phyloP scores from a whole-genome alignment of 2,797 vertebrate species.

The Pseudomugil gertrudae region DNA sequence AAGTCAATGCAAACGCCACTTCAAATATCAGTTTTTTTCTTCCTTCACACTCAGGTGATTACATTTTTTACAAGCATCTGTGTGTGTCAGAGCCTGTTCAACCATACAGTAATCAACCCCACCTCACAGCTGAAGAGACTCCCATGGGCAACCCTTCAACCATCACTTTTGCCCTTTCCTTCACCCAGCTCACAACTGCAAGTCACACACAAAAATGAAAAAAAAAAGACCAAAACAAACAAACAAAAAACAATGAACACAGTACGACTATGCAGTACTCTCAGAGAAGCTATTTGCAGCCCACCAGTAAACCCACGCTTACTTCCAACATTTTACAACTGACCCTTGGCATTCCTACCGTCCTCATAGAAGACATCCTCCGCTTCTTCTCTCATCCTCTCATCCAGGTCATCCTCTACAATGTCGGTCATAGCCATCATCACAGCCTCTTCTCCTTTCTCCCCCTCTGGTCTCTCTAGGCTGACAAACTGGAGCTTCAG shows the following conservation, averaged over 20 bases:
- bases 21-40: background rate
- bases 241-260: background rate
- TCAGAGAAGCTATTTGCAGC: constrained; percentile 14
- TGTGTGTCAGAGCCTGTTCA: constrained; percentile 23
- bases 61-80: constrained; percentile 2
- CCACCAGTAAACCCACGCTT: constrained; percentile 39
- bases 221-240: background rate
- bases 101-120: constrained; percentile 27
- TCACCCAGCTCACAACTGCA: constrained; percentile 33
- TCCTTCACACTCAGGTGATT: background rate
- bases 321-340: constrained; percentile 27
- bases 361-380: constrained; percentile 82
- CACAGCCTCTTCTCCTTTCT: constrained; percentile 37
- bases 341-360: constrained; percentile 71
- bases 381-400: constrained; percentile 79
- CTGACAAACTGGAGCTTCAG: constrained; percentile 43
- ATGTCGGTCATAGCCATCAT: constrained; percentile 75
- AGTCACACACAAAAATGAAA: background rate
- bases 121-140: constrained; percentile 48
- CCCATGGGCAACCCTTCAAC: constrained; percentile 28
- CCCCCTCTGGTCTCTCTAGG: constrained; percentile 24
- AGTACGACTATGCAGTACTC: background rate
- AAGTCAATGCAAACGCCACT: constrained; percentile 2
- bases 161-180: constrained; percentile 18
- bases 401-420: constrained; percentile 76